Base-by-base conservation (phyloP, 2,888 invertebrate species). In the Mimachlamys varia region DNA sequence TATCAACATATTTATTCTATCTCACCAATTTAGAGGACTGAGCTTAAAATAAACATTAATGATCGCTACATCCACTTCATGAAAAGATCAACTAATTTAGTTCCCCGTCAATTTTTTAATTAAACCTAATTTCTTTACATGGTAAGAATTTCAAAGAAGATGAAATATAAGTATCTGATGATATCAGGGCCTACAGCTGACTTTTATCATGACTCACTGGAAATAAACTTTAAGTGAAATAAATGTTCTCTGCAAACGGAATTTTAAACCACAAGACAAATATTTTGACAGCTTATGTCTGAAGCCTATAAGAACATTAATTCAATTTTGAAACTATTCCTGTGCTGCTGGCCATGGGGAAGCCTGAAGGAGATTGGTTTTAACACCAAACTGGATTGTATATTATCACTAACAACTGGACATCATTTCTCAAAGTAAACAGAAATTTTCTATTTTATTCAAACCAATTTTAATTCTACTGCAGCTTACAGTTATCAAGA, bases 91-190 rank as follows among this genome's bases (percentile, higher is more conserved):
- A 76, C 15, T 19, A 76, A 76, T 76, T 76, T 76, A 76, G 27
- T 76, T 76, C 22, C 33, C 19, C 33, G 76, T 76, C 76, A 76
- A 76, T 76, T 76, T 76, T 58, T 76, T 76, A 76, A 76, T 76
- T 76, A 76, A 76, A 76, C 27, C 76, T 76, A 76, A 76, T 76
- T 76, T 76, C 76, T 33, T 27, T 76, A 76, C 76, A 76, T 76
- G 76, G 27, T 33, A 33, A 33, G 76, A 76, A 76, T 76, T 76
- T 76, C 33, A 33, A 0, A 33, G 76, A 76, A 76, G 76, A 76
- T 76, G 76, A 76, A 76, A 76, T 33, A 33, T 76, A 33, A 33
- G 33, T 76, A 76, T 27, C 33, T 17, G 76, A 76, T 76, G 76
- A 12, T 76, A 76, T 76, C 27, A 76, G 33, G 76, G 33, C 27